Evolutionary conservation across 2,888 invertebrate genomes (phyloP).

Genomic region (Agonopterix heracliana): DNA sequence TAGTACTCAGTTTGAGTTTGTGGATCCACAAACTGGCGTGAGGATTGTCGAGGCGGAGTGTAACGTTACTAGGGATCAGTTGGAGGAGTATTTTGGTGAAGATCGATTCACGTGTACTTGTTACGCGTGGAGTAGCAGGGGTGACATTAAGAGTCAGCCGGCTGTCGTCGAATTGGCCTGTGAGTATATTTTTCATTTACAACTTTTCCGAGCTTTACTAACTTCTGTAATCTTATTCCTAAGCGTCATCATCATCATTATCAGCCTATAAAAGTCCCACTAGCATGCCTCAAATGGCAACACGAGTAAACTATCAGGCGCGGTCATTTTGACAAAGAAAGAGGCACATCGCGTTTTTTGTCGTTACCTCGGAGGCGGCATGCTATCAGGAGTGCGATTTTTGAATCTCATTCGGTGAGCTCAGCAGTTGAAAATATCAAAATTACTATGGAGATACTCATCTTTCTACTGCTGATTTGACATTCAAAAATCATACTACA

Average conservation of each 20-base stretch:
- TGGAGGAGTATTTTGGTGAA: slow-evolving; percentile 95
- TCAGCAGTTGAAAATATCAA: too few species aligned
- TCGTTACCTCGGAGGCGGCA: too few species aligned
- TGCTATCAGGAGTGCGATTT: too few species aligned
- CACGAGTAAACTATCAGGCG: too few species aligned
- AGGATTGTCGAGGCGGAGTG: slow-evolving; percentile 91
- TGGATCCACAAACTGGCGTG: slow-evolving; percentile 92
- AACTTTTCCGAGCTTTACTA: neutral
- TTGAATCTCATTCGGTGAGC: too few species aligned
- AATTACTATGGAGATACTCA: too few species aligned
- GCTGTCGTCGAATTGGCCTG: slow-evolving; percentile 94
- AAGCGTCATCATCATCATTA: neutral
- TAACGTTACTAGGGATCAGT: slow-evolving; percentile 91
- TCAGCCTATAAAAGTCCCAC: neutral
- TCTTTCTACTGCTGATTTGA: too few species aligned
- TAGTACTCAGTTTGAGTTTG: slow-evolving; percentile 85
- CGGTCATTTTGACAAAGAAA: too few species aligned
- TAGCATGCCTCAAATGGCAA: too few species aligned
- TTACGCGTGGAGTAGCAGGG: slow-evolving; percentile 92
- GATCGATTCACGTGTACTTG: slow-evolving; percentile 96
- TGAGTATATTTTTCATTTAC: slow-evolving; percentile 79
- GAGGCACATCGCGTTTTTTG: too few species aligned
- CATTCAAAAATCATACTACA: too few species aligned
- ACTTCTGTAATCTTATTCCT: too few species aligned
- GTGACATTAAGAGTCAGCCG: slow-evolving; percentile 90